These are phyloP conservation scores for Dromius quadrimaculatus DNA, from an alignment of 2,888 invertebrate species.

Conservation along the genomic window DNA sequence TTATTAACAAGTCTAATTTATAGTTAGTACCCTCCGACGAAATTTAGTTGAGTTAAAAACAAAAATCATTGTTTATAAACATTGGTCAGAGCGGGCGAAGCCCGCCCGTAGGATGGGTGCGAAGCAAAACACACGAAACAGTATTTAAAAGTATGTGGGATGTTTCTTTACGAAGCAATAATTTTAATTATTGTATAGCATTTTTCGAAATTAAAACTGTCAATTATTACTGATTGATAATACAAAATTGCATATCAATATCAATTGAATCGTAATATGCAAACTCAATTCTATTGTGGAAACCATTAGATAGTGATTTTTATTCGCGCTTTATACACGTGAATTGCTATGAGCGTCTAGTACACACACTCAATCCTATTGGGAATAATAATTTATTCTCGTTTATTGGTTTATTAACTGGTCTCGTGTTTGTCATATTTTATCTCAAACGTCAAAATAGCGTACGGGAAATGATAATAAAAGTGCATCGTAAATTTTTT, in stretches of 20 bases:
- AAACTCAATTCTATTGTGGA: neutral
- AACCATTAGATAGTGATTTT: constrained; percentile 17
- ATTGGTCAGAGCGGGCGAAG: too few species aligned
- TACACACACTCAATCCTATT: neutral
- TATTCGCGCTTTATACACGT: neutral
- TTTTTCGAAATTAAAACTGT: neutral
- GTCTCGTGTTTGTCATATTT: constrained; percentile 24
- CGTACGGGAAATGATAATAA: constrained; percentile 31
- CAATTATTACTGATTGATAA: neutral
- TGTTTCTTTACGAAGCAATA: too few species aligned
- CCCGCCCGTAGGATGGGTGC: too few species aligned
- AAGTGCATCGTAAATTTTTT: constrained; percentile 24
- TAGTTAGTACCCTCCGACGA: too few species aligned
- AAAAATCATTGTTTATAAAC: too few species aligned
- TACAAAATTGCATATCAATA: constrained; percentile 5
- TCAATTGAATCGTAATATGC: neutral
- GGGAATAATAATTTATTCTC: constrained; percentile 30
- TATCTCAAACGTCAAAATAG: constrained; percentile 33
- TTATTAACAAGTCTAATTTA: too few species aligned
- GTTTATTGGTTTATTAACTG: constrained; percentile 28
- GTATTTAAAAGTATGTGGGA: too few species aligned
- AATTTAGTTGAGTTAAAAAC: too few species aligned
- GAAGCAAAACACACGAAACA: too few species aligned
- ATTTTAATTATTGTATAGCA: neutral
- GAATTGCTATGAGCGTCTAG: constrained; percentile 15